Evolutionary conservation across 2,888 invertebrate genomes (phyloP), one percentile per base, ranked within the genome.

Genomic region (Protodeltote pygarga): DNA sequence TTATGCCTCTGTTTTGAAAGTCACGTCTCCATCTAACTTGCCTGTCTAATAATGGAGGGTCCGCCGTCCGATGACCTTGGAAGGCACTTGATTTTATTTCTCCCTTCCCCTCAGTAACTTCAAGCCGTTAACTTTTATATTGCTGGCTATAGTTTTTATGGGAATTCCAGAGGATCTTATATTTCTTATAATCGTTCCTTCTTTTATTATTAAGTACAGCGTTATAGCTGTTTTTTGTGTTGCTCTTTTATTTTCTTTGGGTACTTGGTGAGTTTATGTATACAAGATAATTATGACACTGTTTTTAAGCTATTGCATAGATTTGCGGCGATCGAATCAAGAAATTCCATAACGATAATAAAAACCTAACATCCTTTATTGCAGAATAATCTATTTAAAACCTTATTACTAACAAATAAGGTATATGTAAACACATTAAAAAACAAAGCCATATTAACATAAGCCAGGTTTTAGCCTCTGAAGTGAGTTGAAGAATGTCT

Each of bases 51-150:
- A 64, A 64, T 48, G 46, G 45, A 61, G 40, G 52, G 50, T 45
- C 61, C 31, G 8, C n/a, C n/a, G n/a, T n/a, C n/a, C n/a, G 21
- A 16, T 63, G 69, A 60, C 69, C 66, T 68, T 53, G 49, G 34
- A 33, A 29, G 50, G 46, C 53, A 58, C 64, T 69, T 55, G 53
- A 64, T 53, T 68, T 62, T 66, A 59, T 62, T 51, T 44, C 27
- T 17, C 31, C 51, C 31, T n/a, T n/a, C 41, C 33, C 19, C 38
- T 42, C 27, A 29, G 41, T 47, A 57, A 67, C 54, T 70, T 62
- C 45, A 54, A 59, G 65, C 40, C 54, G 59, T 69, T 62, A 66
- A 67, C 54, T 69, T 69, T 69, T 66, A 50, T 53, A 59, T 51
- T 42, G 32, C 57, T 10, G 4, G 20, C 46, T 20, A 51, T 62